phyloP scores from a whole-genome alignment of 2,888 invertebrate genomes.

The Dolichomitus sp. region DNA sequence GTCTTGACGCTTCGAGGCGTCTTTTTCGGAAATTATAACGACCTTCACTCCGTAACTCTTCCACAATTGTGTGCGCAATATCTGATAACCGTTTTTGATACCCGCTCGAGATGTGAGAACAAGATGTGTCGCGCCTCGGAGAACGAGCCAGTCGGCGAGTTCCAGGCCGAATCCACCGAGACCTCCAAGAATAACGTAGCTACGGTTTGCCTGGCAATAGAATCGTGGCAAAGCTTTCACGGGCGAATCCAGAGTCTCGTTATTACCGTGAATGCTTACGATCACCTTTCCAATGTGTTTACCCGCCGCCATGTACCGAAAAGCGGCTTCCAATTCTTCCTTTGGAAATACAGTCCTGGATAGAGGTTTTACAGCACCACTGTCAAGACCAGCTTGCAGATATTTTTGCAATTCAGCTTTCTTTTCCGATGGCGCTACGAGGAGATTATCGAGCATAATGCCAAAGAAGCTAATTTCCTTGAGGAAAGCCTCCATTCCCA shows the following conservation, averaged over 20 bases:
- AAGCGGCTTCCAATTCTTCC: constrained; percentile 91
- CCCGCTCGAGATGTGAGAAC: constrained; percentile 94
- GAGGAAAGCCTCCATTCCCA: constrained; percentile 90
- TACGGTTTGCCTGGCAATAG: constrained; percentile 86
- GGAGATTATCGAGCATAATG: constrained; percentile 91
- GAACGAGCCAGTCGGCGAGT: constrained; percentile 94
- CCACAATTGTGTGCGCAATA: constrained; percentile 90
- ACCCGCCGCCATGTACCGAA: constrained; percentile 89
- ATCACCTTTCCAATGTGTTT: constrained; percentile 93
- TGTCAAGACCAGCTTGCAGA: constrained; percentile 89
- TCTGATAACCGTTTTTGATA: constrained; percentile 93
- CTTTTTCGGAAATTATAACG: constrained; percentile 89
- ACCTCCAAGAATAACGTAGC: constrained; percentile 92
- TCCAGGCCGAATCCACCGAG: constrained; percentile 98
- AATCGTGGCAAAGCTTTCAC: constrained; percentile 87
- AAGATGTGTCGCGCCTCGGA: constrained; percentile 93
- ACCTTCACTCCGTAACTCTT: constrained; percentile 90
- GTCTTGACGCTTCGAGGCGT: constrained; percentile 91
- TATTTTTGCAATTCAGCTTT: constrained; percentile 88
- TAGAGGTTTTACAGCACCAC: constrained; percentile 91
- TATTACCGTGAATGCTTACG: constrained; percentile 70
- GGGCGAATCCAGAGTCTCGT: constrained; percentile 67
- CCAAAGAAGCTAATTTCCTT: constrained; percentile 93
- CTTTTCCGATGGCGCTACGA: constrained; percentile 86
- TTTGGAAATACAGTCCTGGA: constrained; percentile 89